Percentiles rank a stretch among this genome's conserved stretches.
phyloP scores from a whole-genome alignment of 2,113 vertebrate species.

The Phalacrocorax brasilianus region DNA sequence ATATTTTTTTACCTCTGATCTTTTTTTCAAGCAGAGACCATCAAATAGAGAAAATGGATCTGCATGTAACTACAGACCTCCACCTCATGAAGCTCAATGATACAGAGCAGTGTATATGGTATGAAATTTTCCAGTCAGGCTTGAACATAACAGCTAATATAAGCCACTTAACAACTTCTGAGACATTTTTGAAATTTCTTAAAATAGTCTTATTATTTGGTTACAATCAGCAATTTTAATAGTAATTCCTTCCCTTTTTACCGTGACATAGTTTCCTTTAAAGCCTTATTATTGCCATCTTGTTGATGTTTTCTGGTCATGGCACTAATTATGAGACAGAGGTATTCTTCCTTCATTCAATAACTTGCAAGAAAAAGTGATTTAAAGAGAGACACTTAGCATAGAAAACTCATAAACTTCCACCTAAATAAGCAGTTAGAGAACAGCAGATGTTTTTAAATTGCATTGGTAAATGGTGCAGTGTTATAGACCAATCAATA shows the following conservation, averaged over 20 bases:
- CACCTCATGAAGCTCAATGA: neutral
- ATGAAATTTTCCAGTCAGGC: neutral
- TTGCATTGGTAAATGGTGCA: conserved; percentile 31
- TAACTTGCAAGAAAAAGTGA: conserved; percentile 58
- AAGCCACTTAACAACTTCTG: neutral
- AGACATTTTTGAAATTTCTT: neutral
- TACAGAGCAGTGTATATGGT: neutral
- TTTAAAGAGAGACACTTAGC: conserved; percentile 52
- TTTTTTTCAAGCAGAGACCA: conserved; percentile 24
- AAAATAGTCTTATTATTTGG: conserved; percentile 29
- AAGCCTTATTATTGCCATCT: conserved; percentile 44
- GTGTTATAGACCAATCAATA: conserved; percentile 56
- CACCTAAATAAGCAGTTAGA: conserved; percentile 62
- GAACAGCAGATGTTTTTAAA: conserved; percentile 55
- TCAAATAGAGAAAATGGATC: conserved; percentile 25
- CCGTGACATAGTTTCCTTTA: conserved; percentile 56
- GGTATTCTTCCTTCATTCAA: conserved; percentile 44
- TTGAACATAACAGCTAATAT: neutral
- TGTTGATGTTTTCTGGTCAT: conserved; percentile 55
- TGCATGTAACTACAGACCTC: neutral
- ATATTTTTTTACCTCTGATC: conserved; percentile 28
- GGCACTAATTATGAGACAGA: conserved; percentile 54
- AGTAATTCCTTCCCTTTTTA: conserved; percentile 39
- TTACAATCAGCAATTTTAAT: conserved; percentile 58
- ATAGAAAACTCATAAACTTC: conserved; percentile 68